phyloP scores from a whole-genome alignment of 2,888 invertebrate genomes.

The Noctua janthe region DNA sequence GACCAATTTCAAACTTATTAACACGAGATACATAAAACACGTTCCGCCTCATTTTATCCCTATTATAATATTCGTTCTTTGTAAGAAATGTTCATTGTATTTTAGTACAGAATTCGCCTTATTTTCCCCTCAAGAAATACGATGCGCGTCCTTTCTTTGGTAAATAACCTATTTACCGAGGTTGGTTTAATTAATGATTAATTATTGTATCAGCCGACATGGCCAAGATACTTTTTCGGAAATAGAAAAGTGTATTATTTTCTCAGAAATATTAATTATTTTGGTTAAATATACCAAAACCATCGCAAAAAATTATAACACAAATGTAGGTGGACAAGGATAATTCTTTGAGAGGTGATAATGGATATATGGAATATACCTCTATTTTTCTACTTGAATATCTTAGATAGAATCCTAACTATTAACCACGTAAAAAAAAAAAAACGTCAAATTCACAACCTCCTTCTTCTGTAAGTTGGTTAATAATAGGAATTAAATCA shows the following conservation, averaged over 20 bases:
- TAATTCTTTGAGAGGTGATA: neutral
- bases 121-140: conserved; percentile 39
- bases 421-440: neutral
- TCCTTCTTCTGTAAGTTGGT: neutral
- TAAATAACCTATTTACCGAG: conserved; percentile 24
- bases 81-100: conserved; percentile 54
- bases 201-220: conserved; percentile 1
- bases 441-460: neutral
- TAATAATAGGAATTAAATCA: neutral
- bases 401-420: neutral
- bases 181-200: conserved; percentile 22
- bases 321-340: neutral
- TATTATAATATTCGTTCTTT: conserved; percentile 51
- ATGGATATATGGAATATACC: neutral
- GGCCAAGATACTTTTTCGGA: neutral
- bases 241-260: neutral
- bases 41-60: conserved; percentile 40
- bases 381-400: neutral
- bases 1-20: conserved; percentile 31
- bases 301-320: neutral
- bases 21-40: conserved; percentile 40
- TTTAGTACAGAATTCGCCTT: conserved; percentile 34
- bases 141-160: conserved; percentile 23
- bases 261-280: neutral
- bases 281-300: neutral